phyloP scores from a whole-genome alignment of 92 coral and sea anemone genomes.

The Palythoa grandis region DNA sequence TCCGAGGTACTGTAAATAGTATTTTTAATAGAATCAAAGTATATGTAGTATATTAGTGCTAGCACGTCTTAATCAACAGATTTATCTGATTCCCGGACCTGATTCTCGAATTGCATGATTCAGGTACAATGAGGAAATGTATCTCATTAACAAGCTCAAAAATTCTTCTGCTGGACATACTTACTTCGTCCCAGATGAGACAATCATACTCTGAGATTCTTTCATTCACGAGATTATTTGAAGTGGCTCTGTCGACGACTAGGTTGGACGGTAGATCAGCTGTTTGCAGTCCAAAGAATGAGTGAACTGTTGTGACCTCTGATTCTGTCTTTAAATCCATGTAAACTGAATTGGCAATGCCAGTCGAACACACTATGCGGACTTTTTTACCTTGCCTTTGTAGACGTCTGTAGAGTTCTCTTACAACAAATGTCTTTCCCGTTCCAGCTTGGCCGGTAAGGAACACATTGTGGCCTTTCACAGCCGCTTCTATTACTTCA shows the following conservation, averaged over 20 bases:
- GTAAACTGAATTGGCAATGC: not conserved
- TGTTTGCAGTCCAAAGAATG: not conserved
- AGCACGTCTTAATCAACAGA: not conserved
- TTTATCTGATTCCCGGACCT: no score
- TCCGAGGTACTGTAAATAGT: constrained; percentile 37
- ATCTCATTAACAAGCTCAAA: not conserved
- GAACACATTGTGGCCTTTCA: not conserved
- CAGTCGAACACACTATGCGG: not conserved
- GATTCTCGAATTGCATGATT: not conserved
- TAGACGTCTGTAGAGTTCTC: not conserved
- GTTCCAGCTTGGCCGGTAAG: constrained; percentile 11
- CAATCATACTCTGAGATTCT: constrained; percentile 1
- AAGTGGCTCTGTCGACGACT: not conserved
- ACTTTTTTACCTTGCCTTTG: not conserved
- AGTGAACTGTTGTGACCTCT: not conserved
- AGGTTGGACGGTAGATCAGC: not conserved
- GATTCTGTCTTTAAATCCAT: not conserved
- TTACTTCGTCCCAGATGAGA: constrained; percentile 1
- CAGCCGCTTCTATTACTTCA: constrained; percentile 3
- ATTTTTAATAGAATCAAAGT: no score
- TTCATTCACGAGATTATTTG: not conserved
- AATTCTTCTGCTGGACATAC: not conserved
- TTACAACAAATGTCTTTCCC: constrained; percentile 10
- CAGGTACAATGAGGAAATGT: not conserved
- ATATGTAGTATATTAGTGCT: no score